Percentiles rank a stretch among this genome's conserved stretches.
Evolutionary conservation across 2,113 vertebrate species (phyloP).

Genomic region (Gallinago paraguaiae): DNA sequence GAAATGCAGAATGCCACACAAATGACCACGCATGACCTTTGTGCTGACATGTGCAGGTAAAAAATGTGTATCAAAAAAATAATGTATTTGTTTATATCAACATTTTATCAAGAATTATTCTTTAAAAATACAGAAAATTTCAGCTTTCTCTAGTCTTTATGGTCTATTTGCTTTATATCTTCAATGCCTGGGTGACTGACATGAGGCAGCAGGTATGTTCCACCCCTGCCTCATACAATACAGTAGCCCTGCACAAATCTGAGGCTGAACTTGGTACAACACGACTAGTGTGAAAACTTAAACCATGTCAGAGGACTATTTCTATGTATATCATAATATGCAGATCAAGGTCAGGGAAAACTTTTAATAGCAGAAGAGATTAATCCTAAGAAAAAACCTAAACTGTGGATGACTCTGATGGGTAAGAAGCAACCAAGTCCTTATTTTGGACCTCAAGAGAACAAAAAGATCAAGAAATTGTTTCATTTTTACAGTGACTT

Average conservation of each 20-base stretch:
- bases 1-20: background rate
- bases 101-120: background rate
- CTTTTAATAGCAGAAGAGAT: background rate
- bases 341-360: background rate
- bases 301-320: background rate
- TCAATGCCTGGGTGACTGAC: background rate
- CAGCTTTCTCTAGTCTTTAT: background rate
- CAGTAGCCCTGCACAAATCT: background rate
- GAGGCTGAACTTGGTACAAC: background rate
- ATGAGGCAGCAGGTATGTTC: background rate
- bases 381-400: background rate
- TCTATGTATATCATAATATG: rapidly evolving
- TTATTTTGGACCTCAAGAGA: background rate
- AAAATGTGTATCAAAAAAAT: background rate
- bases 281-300: background rate
- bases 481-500: background rate
- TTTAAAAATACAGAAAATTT: background rate
- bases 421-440: background rate
- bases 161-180: background rate
- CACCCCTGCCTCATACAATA: rapidly evolving
- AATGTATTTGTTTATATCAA: background rate
- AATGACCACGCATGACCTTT: background rate
- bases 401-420: background rate
- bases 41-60: rapidly evolving
- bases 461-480: background rate